Evolutionary conservation across 2,797 vertebrate genomes (phyloP).

Genomic region (Sphenodon punctatus): DNA sequence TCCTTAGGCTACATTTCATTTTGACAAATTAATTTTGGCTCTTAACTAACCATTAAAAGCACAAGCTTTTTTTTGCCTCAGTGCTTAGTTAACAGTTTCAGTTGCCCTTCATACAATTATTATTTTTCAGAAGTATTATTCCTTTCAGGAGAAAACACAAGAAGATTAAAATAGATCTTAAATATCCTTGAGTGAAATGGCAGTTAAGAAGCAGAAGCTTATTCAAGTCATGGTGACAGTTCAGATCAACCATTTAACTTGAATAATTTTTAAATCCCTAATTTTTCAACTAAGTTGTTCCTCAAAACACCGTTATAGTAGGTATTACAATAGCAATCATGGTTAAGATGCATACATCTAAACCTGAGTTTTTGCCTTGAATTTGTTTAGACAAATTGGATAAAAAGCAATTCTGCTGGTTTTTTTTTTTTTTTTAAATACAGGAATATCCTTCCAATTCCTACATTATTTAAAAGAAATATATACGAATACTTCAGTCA

Average conservation of each 20-base stretch:
- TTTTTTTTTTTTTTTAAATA: too few species aligned
- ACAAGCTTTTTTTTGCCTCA: too few species aligned
- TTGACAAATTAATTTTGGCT: not conserved
- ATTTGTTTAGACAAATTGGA: not conserved
- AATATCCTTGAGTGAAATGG: not conserved
- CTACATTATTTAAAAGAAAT: too few species aligned
- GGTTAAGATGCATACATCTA: too few species aligned
- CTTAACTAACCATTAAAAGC: too few species aligned
- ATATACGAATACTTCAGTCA: too few species aligned
- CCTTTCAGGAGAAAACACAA: not conserved
- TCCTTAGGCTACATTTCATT: not conserved
- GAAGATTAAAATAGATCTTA: not conserved
- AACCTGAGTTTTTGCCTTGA: too few species aligned
- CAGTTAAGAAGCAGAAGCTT: not conserved
- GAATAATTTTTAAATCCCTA: too few species aligned
- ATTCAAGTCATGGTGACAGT: too few species aligned
- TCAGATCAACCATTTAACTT: too few species aligned
- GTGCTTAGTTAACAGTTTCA: not conserved
- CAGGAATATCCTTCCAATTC: too few species aligned
- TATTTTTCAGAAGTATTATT: not conserved
- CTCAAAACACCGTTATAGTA: not conserved
- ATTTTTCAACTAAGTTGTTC: not conserved
- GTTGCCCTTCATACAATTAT: not conserved
- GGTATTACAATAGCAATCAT: too few species aligned
- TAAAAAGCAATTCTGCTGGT: not conserved